Evolutionary conservation across 2,113 vertebrate genomes (phyloP).

Genomic region (Semnopithecus entellus): DNA sequence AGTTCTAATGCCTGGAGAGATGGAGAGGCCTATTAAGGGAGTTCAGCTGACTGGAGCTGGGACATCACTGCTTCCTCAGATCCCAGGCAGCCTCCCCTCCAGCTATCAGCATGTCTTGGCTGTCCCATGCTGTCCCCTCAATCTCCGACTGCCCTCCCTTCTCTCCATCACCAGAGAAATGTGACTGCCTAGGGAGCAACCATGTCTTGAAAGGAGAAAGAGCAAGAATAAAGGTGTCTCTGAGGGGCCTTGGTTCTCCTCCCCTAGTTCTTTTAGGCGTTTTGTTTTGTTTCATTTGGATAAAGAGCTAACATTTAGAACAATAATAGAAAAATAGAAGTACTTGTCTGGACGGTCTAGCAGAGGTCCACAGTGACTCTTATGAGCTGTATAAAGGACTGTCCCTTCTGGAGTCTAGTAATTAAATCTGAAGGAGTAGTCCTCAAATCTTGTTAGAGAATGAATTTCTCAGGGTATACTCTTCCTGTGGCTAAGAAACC

Average conservation of each 20-base stretch:
- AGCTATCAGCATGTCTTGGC: neutral
- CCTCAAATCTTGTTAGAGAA: neutral
- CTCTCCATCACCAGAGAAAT: neutral
- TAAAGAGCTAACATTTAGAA: neutral
- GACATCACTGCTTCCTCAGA: neutral
- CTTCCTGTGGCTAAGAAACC: neutral
- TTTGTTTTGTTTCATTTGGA: neutral
- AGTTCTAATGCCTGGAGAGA: neutral
- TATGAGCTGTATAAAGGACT: neutral
- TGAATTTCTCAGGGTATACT: neutral
- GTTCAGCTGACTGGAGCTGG: neutral
- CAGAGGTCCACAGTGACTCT: neutral
- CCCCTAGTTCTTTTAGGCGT: neutral
- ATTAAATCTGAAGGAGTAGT: neutral
- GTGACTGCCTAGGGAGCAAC: neutral
- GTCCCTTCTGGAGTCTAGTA: neutral
- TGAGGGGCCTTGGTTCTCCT: neutral
- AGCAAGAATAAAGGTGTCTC: neutral
- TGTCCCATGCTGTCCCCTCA: neutral
- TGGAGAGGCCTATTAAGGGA: neutral
- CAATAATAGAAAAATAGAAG: neutral
- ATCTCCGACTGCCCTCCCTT: neutral
- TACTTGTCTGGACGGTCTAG: neutral
- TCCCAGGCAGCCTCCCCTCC: neutral
- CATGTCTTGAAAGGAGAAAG: neutral